Evolutionary conservation across 2,888 invertebrate genomes (phyloP), one percentile per base, ranked within the genome.

Genomic region (Phragmatobia fuliginosa): DNA sequence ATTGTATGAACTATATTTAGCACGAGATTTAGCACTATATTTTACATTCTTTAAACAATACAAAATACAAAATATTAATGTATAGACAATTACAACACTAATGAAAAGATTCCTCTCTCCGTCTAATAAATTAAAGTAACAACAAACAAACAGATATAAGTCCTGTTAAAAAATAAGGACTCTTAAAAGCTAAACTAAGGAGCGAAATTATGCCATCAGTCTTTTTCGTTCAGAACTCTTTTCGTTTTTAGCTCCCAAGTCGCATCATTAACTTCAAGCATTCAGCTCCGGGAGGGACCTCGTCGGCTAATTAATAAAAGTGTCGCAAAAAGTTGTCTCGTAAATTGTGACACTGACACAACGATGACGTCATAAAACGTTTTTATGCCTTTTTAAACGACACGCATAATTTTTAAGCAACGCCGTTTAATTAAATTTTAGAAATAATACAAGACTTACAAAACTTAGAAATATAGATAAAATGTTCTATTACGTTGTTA

Each of bases 291-390:
- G n/a, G 66, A 74, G 74, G 75, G 75, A 62, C 65, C 70, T 70
- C 72, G 75, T 63, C 75, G 66, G 73, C 85, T 87, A 85, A 86
- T 87, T 87, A 87, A 87, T 85, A 82, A 81, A 84, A 85, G 79
- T 83, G 84, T 82, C 82, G 77, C 82, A 79, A 80, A 81, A 85
- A 87, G 79, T 87, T 82, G 77, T 74, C 68, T 71, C 81, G 83
- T 85, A 83, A 87, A 87, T 85, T 76, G 73, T 67, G 69, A 68
- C 81, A 75, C 68, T 73, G 78, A 81, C 78, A 68, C 62, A 32
- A 59, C 79, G 66, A 76, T 80, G 77, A 81, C 70, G 74, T 68
- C 66, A 81, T 75, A 77, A 81, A 83, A 76, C 72, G 83, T 81
- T 82, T 81, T 83, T 81, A 76, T 79, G 76, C 74, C 72, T 72